A percentile compares a stretch with the other conserved stretches of the same genome.
Evolutionary conservation across 1,140 invertebrate species (phyloP).

Genomic region (Panagrolaimus sp.): DNA sequence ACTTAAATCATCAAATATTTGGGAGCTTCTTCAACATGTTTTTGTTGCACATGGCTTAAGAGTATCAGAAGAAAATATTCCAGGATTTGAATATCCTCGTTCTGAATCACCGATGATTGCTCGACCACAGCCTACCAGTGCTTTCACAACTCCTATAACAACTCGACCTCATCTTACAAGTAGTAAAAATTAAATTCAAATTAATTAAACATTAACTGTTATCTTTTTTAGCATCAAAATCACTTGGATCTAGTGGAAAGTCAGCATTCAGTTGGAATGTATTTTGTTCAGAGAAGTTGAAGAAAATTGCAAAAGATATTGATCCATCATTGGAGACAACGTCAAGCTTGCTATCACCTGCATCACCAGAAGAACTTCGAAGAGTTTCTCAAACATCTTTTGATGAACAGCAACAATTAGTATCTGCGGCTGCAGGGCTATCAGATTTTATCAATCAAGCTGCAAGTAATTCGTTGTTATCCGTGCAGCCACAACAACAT

Average conservation of each 20-base stretch:
- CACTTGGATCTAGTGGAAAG: slow-evolving; percentile 19
- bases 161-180: background rate
- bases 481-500: background rate
- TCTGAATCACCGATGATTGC: background rate
- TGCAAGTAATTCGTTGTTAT: background rate
- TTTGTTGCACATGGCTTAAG: slow-evolving; percentile 48
- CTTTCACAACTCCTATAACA: slow-evolving; percentile 15
- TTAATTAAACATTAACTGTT: slow-evolving; percentile 10
- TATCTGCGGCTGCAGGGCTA: background rate
- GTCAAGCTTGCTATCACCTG: too few relatives aligned
- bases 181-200: background rate
- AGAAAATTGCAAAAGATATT: slow-evolving; percentile 49
- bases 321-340: background rate
- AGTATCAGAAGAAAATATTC: slow-evolving; percentile 45
- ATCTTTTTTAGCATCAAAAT: slow-evolving; percentile 14
- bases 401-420: background rate
- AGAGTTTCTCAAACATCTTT: background rate
- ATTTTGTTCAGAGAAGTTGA: slow-evolving; percentile 57
- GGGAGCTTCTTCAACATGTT: slow-evolving; percentile 53
- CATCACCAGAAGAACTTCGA: background rate
- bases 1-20: slow-evolving; percentile 46
- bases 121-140: slow-evolving; percentile 2
- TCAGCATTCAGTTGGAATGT: slow-evolving; percentile 48
- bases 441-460: background rate
- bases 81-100: slow-evolving; percentile 32